Conservation (phyloP, 2,888 invertebrate species). For the Torymus auratus region DNA sequence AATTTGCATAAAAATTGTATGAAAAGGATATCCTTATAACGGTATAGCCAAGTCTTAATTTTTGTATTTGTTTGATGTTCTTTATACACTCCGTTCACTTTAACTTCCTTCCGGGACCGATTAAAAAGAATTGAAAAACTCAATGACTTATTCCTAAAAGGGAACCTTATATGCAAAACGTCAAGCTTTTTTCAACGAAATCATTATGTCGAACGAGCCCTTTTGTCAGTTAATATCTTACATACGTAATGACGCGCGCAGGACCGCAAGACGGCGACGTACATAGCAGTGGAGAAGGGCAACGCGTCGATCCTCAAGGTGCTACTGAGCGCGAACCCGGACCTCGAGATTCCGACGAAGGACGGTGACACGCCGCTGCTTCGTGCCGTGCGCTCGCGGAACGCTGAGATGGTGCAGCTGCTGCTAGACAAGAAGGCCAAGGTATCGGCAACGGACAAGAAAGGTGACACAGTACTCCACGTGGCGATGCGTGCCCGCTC, state of each 20-base stretch:
- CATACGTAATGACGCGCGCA: constrained; percentile 63
- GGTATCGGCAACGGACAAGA: constrained; percentile 92
- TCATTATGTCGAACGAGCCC: too few species aligned
- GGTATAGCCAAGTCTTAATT: too few species aligned
- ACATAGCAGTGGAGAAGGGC: constrained; percentile 97
- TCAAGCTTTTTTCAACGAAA: too few species aligned
- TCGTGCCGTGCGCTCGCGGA: constrained; percentile 93
- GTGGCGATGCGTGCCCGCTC: constrained; percentile 97
- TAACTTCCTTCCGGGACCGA: too few species aligned
- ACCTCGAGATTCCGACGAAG: constrained; percentile 94
- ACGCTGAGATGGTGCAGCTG: constrained; percentile 93
- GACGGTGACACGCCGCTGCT: constrained; percentile 96
- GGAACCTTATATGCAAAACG: too few species aligned
- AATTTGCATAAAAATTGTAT: too few species aligned
- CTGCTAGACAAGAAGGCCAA: constrained; percentile 94
- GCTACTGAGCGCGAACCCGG: constrained; percentile 92
- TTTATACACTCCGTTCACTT: too few species aligned
- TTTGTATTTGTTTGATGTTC: too few species aligned
- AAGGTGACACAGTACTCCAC: constrained; percentile 96
- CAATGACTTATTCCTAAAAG: too few species aligned
- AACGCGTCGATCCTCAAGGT: constrained; percentile 90
- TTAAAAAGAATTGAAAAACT: too few species aligned
- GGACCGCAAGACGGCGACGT: constrained; percentile 96
- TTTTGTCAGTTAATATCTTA: too few species aligned
- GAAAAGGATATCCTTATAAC: too few species aligned